Conservation (phyloP, 2,113 vertebrate species). For the Alligator mississippiensis region DNA sequence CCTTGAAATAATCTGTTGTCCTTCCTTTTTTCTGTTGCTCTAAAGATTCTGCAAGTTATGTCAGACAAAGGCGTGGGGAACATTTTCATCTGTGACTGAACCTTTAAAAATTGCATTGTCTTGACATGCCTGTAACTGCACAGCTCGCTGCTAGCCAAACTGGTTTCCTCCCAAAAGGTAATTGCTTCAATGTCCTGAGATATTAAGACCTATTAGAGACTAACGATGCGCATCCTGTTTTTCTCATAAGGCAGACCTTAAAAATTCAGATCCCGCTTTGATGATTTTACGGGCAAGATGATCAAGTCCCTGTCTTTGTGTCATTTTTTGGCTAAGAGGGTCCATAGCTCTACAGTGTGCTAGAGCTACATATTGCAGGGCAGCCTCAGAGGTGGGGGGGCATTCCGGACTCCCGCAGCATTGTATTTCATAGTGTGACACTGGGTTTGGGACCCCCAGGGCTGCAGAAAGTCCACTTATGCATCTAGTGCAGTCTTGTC, state of each 20-base stretch:
- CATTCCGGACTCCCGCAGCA: background rate
- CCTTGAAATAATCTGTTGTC: background rate
- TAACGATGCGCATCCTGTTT: background rate
- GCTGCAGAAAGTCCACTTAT: fast-evolving
- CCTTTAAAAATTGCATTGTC: conserved; percentile 16
- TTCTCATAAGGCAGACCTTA: conserved; percentile 38
- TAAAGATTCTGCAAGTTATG: background rate
- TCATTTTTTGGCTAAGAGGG: fast-evolving
- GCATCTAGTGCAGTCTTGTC: background rate
- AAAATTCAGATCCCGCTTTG: conserved; percentile 28
- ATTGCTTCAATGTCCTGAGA: background rate
- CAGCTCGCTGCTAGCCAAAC: background rate
- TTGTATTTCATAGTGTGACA: background rate
- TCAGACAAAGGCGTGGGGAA: background rate
- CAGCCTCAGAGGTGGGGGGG: background rate
- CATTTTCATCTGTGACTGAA: background rate
- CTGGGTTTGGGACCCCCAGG: background rate
- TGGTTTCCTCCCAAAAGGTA: background rate
- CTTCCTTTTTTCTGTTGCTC: background rate
- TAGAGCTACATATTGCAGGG: background rate
- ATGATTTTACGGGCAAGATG: background rate
- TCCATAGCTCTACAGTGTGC: background rate
- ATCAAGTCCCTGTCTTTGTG: background rate
- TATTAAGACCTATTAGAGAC: conserved; percentile 28
- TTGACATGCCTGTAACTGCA: background rate